phyloP scores from a whole-genome alignment of 2,888 invertebrate genomes.

The Drosophila eohydei region DNA sequence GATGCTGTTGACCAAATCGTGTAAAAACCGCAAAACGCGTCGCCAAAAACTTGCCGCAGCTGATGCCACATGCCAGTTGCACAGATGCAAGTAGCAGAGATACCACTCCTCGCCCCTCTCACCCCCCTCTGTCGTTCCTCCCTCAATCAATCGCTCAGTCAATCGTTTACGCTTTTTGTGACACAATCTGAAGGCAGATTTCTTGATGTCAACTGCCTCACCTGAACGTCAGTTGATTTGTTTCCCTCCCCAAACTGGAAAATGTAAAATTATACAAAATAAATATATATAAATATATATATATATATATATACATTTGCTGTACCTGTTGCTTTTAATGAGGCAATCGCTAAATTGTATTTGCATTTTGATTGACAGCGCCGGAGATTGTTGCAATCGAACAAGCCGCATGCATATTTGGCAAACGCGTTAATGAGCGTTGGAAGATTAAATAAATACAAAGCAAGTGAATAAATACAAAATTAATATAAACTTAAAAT shows the following conservation, averaged over 20 bases:
- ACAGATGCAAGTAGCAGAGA: slow-evolving; percentile 60
- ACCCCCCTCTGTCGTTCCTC: not conserved
- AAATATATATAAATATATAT: not conserved
- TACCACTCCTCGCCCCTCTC: not conserved
- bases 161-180: slow-evolving; percentile 47
- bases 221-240: slow-evolving; percentile 29
- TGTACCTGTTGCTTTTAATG: slow-evolving; percentile 62
- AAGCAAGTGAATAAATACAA: not conserved
- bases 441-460: not conserved
- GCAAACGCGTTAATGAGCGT: slow-evolving; percentile 65
- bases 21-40: slow-evolving; percentile 63
- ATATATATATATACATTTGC: slow-evolving; percentile 1
- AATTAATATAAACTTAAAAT: not conserved
- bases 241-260: slow-evolving; percentile 41
- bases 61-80: slow-evolving; percentile 44
- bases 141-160: slow-evolving; percentile 12
- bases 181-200: slow-evolving; percentile 46
- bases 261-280: slow-evolving; percentile 70
- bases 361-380: slow-evolving; percentile 80
- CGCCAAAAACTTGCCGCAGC: slow-evolving; percentile 43
- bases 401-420: slow-evolving; percentile 65
- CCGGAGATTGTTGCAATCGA: slow-evolving; percentile 67
- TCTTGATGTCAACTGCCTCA: slow-evolving; percentile 34
- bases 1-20: slow-evolving; percentile 81
- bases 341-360: slow-evolving; percentile 59